Base-by-base conservation (phyloP, 2,888 invertebrate genomes). In the Drosophila hawaiiensis region DNA sequence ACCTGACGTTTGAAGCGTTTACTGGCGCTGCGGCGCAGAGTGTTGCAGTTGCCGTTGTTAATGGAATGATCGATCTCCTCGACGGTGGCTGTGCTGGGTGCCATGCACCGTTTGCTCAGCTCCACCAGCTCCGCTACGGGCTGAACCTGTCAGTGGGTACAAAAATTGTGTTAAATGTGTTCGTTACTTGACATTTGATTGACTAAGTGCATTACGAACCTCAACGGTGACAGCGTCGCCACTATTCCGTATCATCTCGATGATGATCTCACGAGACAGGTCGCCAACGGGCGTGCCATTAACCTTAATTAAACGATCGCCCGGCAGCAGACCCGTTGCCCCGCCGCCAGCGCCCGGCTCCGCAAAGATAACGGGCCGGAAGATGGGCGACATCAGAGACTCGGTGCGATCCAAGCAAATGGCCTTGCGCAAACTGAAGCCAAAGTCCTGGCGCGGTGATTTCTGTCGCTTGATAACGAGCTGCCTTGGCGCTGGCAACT, bases 101-200 rank as follows among this genome's bases (percentile, higher is more conserved):
- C 86, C 93, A 94, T 93, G 70, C 95, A 96, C 63, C 98, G 95
- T 82, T 97, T 95, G 74, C 97, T 97, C 87, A 98, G 93, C 94
- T 99, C 98, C 85, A 97, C 97, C 86, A 99, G 94, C 94, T 99
- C 98, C 0, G 98, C 97, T 79, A 98, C 97, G 49, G 98, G 98
- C 94, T 98, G 98, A 76, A 99, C 98, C 97, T 97, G 93, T 33
- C 58, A 33, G 43, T 60, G 54, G n/a, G 43, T 43, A 47, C 43
- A 28, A 35, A 37, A 28, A 62, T 50, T 16, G 4, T 62, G 33
- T 31, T 25, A 41, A 52, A 19, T 35, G 19, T 41, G 22, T 9
- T 10, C 28, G 19, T 10, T 9, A 19, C 28, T 19, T 19, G 19
- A n/a, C 14, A 12, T 29, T 29, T 3, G 6, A n/a, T n/a, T 16